Percentiles rank a stretch among this genome's conserved stretches.
Evolutionary conservation across 1,140 invertebrate genomes (phyloP).

Genomic region (Drosophila pallidifrons): DNA sequence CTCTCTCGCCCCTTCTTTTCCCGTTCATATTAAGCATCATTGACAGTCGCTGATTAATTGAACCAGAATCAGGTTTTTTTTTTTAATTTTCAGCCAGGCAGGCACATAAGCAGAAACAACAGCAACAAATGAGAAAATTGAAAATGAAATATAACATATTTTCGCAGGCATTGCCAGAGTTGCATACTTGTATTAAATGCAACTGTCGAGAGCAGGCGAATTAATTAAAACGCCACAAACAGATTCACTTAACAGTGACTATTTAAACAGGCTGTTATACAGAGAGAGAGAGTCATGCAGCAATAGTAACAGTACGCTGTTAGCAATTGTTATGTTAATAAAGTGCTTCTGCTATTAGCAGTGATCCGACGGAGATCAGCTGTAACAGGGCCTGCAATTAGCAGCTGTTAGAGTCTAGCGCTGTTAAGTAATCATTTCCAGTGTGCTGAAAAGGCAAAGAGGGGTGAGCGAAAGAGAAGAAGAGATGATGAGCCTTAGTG

Average conservation of each 20-base stretch:
- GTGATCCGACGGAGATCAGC: not conserved
- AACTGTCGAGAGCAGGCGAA: slow-evolving; percentile 58
- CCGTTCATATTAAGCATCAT: slow-evolving; percentile 74
- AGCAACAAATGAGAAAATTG: slow-evolving; percentile 36
- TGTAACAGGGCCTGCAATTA: slow-evolving; percentile 47
- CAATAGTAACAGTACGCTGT: not conserved
- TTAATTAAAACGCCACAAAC: slow-evolving; percentile 57
- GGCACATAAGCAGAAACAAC: slow-evolving; percentile 38
- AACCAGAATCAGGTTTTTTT: slow-evolving; percentile 65
- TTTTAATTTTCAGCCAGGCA: slow-evolving; percentile 63
- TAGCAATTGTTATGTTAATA: not conserved
- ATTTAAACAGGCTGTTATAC: not conserved
- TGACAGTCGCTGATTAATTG: slow-evolving; percentile 79
- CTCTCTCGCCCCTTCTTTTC: slow-evolving; percentile 4
- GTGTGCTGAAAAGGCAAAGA: slow-evolving; percentile 27
- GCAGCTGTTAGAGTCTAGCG: slow-evolving; percentile 61
- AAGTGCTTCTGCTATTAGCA: too few species aligned
- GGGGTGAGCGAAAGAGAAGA: slow-evolving; percentile 20
- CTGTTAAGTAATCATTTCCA: slow-evolving; percentile 51
- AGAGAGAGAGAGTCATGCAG: not conserved
- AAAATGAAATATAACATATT: slow-evolving; percentile 48
- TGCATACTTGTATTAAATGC: slow-evolving; percentile 67
- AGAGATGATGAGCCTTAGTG: not conserved
- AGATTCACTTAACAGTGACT: slow-evolving; percentile 28
- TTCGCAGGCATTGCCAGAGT: slow-evolving; percentile 29